Evolutionary conservation across 2,113 vertebrate species (phyloP), one percentile per base, ranked within the genome.

Genomic region (Passer domesticus): DNA sequence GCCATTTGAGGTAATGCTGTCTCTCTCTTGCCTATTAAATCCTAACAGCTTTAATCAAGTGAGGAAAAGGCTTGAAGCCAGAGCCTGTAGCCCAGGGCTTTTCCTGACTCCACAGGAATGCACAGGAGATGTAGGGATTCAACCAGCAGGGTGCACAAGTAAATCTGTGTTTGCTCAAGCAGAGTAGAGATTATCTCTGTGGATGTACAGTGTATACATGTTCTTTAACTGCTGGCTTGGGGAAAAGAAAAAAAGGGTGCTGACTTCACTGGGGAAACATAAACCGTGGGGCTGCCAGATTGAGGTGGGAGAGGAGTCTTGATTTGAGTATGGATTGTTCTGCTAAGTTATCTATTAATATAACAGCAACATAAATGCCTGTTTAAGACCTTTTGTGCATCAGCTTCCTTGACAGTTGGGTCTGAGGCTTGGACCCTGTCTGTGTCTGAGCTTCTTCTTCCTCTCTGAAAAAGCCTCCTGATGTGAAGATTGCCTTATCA

Each of bases 401-500:
- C 66, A 82, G 41, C 66, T 90, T 76, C 79, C 82, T 81, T 86
- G 90, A 72, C 92, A 93, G 92, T 93, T 96, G 90, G 59, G 72
- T 76, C 87, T 88, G 94, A 95, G 76, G 93, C 93, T 93, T 89
- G 60, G 90, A 90, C 88, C 14, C 52, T 90, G 79, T 53, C 76
- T 95, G 33, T 90, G 87, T 94, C 90, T 94, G 52, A 93, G 73
- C 52, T 92, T 0, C 76, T 94, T 95, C 94, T 94, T 97, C 95
- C 95, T 94, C 85, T 93, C 93, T 89, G 83, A 83, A 92, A 96
- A 95, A 92, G 92, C 53, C 83, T 93, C 53, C 88, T 93, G 95
- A 96, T 96, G 73, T 79, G 79, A 83, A 95, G 95, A 94, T 96
- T 96, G 93, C 39, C 87, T 97, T 96, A 95, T 97, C 94, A 67